These are phyloP conservation scores for Andrena chrysosceles DNA, from an alignment of 2,888 invertebrate species.

Conservation along the genomic window DNA sequence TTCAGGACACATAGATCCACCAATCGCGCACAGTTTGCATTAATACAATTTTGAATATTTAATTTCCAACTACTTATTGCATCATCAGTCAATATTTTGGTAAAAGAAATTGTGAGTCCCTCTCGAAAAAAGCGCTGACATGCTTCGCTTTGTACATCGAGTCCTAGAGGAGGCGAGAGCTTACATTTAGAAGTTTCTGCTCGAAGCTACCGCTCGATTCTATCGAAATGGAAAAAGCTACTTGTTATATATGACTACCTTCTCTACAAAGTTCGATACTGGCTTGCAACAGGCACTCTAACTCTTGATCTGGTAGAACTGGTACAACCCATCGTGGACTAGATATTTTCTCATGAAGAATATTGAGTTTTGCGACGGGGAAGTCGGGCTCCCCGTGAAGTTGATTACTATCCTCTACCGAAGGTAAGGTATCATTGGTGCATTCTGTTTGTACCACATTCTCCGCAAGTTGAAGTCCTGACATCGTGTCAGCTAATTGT, in stretches of 20 bases:
- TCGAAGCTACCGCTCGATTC: neutral
- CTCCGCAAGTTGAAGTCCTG: slow-evolving; percentile 81
- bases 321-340: slow-evolving; percentile 99
- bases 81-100: slow-evolving; percentile 98
- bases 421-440: slow-evolving; percentile 77
- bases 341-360: slow-evolving; percentile 98
- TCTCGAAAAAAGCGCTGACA: slow-evolving; percentile 98
- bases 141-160: slow-evolving; percentile 94
- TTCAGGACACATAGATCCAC: slow-evolving; percentile 97
- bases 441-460: slow-evolving; percentile 81
- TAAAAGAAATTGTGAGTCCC: slow-evolving; percentile 96
- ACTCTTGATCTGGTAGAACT: slow-evolving; percentile 97
- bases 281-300: slow-evolving; percentile 95
- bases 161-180: slow-evolving; percentile 86
- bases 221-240: neutral
- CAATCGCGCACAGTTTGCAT: slow-evolving; percentile 96
- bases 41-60: slow-evolving; percentile 98
- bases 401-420: slow-evolving; percentile 79
- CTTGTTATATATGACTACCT: slow-evolving; percentile 86
- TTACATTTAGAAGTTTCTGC: neutral
- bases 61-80: slow-evolving; percentile 99
- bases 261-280: slow-evolving; percentile 94
- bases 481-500: slow-evolving; percentile 82
- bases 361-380: slow-evolving; percentile 94
- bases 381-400: slow-evolving; percentile 89